phyloP scores from a whole-genome alignment of 1,140 invertebrate species.

The Papilio glaucus region DNA sequence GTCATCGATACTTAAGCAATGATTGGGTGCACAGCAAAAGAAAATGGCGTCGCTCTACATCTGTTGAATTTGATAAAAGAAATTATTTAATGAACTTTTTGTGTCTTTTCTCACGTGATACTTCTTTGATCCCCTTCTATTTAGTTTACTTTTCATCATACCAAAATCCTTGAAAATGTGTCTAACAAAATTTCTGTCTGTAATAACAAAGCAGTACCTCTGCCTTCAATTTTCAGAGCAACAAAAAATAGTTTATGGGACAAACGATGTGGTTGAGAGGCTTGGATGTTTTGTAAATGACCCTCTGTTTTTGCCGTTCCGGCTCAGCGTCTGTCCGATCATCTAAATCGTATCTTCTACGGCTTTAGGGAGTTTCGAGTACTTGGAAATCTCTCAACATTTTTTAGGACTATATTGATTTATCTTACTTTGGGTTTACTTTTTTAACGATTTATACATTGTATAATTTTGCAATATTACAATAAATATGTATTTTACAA shows the following conservation, averaged over 20 bases:
- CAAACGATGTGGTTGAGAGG: conserved; percentile 12
- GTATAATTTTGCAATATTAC: too few species aligned
- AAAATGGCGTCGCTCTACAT: too few species aligned
- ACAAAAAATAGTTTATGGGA: conserved; percentile 19
- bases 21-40: too few species aligned
- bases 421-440: background rate
- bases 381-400: background rate
- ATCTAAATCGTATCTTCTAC: conserved; percentile 18
- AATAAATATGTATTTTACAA: too few species aligned
- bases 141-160: too few species aligned
- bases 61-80: too few species aligned
- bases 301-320: conserved; percentile 14
- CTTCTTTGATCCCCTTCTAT: too few species aligned
- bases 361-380: conserved; percentile 6
- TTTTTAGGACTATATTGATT: background rate
- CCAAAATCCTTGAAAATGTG: too few species aligned
- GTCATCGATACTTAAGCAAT: too few species aligned
- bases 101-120: too few species aligned
- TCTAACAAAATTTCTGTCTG: background rate
- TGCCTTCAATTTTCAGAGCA: background rate
- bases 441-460: background rate
- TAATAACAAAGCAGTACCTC: background rate
- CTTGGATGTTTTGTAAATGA: conserved; percentile 17
- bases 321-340: background rate
- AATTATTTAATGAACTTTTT: too few species aligned